Evolutionary conservation across 1,140 invertebrate genomes (phyloP), one percentile per base, ranked within the genome.

Genomic region (Linepithema humile): DNA sequence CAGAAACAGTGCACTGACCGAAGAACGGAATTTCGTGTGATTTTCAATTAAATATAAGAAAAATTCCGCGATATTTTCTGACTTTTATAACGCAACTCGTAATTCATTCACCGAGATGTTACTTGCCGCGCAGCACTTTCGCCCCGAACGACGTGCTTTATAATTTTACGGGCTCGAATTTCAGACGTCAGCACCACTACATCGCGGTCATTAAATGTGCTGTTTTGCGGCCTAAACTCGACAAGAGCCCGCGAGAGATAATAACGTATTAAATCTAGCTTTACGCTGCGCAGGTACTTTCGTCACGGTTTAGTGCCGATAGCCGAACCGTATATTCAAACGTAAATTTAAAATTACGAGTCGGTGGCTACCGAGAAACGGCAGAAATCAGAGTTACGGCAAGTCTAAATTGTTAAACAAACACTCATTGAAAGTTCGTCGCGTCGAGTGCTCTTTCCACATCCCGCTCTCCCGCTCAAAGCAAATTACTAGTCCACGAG

Each of bases 81-180:
- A 6, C 26, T 38, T 20, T 40, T 32, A 74, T 91, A 92, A 93
- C 91, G 88, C 90, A 90, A 92, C 93, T 92, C 89, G 62, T 45
- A 62, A 23, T 55, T 73, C 57, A 74, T 91, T 92, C 92, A 91
- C 82, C 86, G 69, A 88, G 85, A 84, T 90, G 90, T 89, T 90
- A 92, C 92, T 91, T 91, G 89, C 73, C 67, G 43, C 48, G 67
- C 83, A 87, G 88, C 85, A 86, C 20, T 87, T 86, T 82, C 88
- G 90, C 86, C 87, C 88, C 88, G 83, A 92, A 84, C 87, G 80
- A 57, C 74, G 78, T 92, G 90, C 89, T 93, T 93, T 91, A 91
- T 90, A 91, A 91, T 92, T 93, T 92, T 91, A 92, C 89, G 69
- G 82, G 69, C 29, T 45, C 32, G 59, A 78, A 82, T 85, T 57